Conservation (phyloP, 2,888 invertebrate species). For the Tinea semifulvella region DNA sequence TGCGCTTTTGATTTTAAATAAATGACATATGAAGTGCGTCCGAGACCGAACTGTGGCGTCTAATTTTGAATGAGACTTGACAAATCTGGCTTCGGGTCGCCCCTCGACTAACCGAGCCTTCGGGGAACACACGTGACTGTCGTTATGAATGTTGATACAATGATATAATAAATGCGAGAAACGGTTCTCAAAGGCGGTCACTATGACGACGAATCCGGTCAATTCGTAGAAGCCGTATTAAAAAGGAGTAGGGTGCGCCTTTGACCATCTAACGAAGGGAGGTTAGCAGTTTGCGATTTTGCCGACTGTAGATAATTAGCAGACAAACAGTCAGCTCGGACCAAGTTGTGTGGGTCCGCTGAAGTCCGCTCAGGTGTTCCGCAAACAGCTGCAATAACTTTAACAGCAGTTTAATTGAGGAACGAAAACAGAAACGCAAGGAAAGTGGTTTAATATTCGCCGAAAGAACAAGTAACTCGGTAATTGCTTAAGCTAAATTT, state of each 20-base stretch:
- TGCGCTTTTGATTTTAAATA: slow-evolving; percentile 66
- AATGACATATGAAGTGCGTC: slow-evolving; percentile 57
- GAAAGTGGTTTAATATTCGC: slow-evolving; percentile 51
- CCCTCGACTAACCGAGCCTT: slow-evolving; percentile 57
- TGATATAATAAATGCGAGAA: slow-evolving; percentile 45
- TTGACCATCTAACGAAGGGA: slow-evolving; percentile 48
- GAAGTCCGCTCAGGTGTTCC: slow-evolving; percentile 59
- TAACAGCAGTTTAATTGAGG: slow-evolving; percentile 65
- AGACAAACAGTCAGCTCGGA: slow-evolving; percentile 48
- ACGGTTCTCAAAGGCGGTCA: slow-evolving; percentile 38
- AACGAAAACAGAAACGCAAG: slow-evolving; percentile 59
- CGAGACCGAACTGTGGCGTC: slow-evolving; percentile 42
- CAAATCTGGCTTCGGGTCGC: slow-evolving; percentile 60
- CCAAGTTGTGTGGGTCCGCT: slow-evolving; percentile 53
- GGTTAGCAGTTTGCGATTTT: slow-evolving; percentile 34
- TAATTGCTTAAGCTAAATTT: slow-evolving; percentile 4
- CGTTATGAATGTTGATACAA: slow-evolving; percentile 63
- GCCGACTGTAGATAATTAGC: slow-evolving; percentile 56
- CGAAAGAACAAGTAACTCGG: slow-evolving; percentile 37
- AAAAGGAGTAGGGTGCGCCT: slow-evolving; percentile 47
- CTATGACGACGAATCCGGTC: slow-evolving; percentile 50
- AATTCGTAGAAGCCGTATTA: slow-evolving; percentile 38
- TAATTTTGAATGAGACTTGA: slow-evolving; percentile 62
- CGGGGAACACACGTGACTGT: slow-evolving; percentile 42
- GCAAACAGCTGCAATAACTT: slow-evolving; percentile 63